These are phyloP conservation scores for Phragmatobia fuliginosa DNA, from an alignment of 2,888 invertebrate species.

Conservation along the genomic window DNA sequence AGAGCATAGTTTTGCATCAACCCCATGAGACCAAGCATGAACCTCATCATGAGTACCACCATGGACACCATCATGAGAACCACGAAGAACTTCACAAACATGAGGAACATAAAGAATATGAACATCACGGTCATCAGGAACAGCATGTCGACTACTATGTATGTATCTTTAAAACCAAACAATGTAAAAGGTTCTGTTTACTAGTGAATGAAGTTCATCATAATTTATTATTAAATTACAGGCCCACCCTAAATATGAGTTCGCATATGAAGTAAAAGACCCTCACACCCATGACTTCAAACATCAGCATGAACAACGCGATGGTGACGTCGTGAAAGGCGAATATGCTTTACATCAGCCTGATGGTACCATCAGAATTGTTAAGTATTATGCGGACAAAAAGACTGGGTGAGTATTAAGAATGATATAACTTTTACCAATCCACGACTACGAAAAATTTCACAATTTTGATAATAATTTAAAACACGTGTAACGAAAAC, in stretches of 20 bases:
- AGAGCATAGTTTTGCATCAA: constrained; percentile 61
- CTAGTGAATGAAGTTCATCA: too few relatives aligned
- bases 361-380: constrained; percentile 69
- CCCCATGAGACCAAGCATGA: constrained; percentile 35
- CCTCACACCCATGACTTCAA: constrained; percentile 85
- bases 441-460: too few relatives aligned
- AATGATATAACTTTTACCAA: too few relatives aligned
- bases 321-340: constrained; percentile 87
- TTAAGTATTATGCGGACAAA: constrained; percentile 47
- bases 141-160: constrained; percentile 52
- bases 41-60: constrained; percentile 9
- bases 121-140: constrained; percentile 31
- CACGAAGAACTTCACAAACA: constrained; percentile 22
- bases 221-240: constrained; percentile 28
- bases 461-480: too few relatives aligned
- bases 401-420: constrained; percentile 24
- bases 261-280: constrained; percentile 82
- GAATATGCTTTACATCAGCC: constrained; percentile 79
- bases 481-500: too few relatives aligned
- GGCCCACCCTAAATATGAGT: constrained; percentile 82
- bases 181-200: background rate
- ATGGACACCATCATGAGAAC: constrained; percentile 16
- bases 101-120: constrained; percentile 13
- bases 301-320: constrained; percentile 80
- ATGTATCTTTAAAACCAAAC: constrained; percentile 18